These are phyloP conservation scores for Drosophila pandora DNA, from an alignment of 1,140 invertebrate genomes.

Conservation along the genomic window DNA sequence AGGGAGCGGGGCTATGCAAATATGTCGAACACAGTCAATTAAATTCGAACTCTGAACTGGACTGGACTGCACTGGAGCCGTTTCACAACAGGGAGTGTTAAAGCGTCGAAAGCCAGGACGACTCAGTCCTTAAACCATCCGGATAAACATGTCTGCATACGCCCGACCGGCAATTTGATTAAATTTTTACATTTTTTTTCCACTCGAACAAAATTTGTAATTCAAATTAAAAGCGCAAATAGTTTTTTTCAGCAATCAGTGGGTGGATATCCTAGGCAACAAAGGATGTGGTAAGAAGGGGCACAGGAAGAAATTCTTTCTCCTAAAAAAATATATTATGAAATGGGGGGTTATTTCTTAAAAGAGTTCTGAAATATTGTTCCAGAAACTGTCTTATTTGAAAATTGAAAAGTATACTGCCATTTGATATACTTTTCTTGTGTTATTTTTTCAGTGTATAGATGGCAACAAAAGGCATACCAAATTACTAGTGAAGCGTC, in stretches of 20 bases:
- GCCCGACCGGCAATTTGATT: slow-evolving; percentile 71
- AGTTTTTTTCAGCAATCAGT: slow-evolving; percentile 52
- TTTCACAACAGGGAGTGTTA: slow-evolving; percentile 47
- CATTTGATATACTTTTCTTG: not conserved
- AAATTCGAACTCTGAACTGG: slow-evolving; percentile 65
- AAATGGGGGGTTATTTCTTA: not conserved
- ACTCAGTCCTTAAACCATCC: slow-evolving; percentile 48
- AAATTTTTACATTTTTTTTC: slow-evolving; percentile 52
- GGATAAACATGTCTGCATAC: slow-evolving; percentile 48
- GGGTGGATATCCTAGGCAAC: not conserved
- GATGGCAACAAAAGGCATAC: slow-evolving; percentile 75
- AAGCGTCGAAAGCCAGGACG: slow-evolving; percentile 50
- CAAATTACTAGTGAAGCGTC: slow-evolving; percentile 76
- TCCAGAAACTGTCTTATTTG: not conserved
- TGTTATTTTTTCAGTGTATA: not conserved
- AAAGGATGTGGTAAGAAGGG: not conserved
- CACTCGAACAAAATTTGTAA: slow-evolving; percentile 76
- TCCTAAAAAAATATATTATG: not conserved
- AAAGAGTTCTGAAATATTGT: not conserved
- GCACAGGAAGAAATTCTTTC: not conserved
- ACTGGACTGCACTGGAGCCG: not conserved
- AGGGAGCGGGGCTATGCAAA: slow-evolving; percentile 38
- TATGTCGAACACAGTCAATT: slow-evolving; percentile 72
- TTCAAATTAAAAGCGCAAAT: slow-evolving; percentile 81
- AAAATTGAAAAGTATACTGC: not conserved